Base-by-base conservation (phyloP, 2,113 vertebrate genomes). In the Microcebus griseorufus region DNA sequence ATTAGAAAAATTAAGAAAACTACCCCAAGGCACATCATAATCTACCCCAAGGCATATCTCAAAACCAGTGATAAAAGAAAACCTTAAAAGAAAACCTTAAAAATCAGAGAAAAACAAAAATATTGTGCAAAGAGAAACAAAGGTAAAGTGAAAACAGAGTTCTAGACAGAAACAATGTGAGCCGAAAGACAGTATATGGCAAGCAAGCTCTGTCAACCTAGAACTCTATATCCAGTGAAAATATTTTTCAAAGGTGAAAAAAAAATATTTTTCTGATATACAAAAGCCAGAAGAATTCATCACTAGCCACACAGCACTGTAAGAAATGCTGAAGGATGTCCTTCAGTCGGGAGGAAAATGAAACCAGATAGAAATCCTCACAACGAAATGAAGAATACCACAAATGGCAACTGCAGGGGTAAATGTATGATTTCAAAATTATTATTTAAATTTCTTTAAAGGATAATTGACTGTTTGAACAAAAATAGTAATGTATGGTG, bases 181-280 rank as follows among this genome's bases (percentile, higher is more conserved):
- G 25, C 51, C 85, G 93, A 85, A 42, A 62, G 32, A 83, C 22
- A 78, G 6, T 65, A 29, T 76, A 83, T 39, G 60, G 55, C 94
- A 92, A 94, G n/a, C 67, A 95, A 93, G 13, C 45, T 75, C 67
- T 96, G 76, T 62, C 82, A 88, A 85, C 34, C 67, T 65, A 84
- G 67, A 95, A 81, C 93, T 95, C 84, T 89, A 93, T 60, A 86
- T 69, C 64, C 58, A 80, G 17, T 73, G 70, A 93, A 90, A 87
- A 78, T 62, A 88, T 4, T 85, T 93, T 88, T 78, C 62, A 81
- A 97, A 93, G 37, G 5, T 69, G 5, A 93, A 84, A 22, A 42
- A 20, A 88, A 84, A 90, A 73, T 62, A 6, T 87, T 84, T 79
- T 85, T 62, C 51, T 62, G 32, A 93, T 25, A 73, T 37, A 69